phyloP scores from a whole-genome alignment of 2,797 vertebrate species.

The Coluber constrictor region DNA sequence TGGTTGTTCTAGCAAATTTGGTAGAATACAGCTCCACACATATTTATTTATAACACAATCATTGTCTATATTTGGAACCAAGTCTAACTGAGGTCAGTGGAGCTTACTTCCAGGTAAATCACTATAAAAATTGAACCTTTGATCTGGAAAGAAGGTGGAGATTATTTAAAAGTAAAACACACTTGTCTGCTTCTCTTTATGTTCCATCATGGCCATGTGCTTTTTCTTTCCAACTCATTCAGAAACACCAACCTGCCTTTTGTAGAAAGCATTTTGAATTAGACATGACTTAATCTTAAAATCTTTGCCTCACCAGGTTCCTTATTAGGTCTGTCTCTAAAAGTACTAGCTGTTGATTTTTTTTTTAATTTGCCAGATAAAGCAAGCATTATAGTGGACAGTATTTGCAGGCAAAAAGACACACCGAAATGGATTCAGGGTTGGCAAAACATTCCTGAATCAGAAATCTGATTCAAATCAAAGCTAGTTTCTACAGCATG shows the following conservation, averaged over 20 bases:
- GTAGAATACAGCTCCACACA: background rate
- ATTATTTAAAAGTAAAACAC: background rate
- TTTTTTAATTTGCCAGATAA: conserved; percentile 26
- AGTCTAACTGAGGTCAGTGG: background rate
- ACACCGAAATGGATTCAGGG: conserved; percentile 22
- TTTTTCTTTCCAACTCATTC: background rate
- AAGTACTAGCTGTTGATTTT: conserved; percentile 16
- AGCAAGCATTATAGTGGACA: conserved; percentile 42
- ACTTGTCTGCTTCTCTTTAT: background rate
- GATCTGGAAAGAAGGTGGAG: background rate
- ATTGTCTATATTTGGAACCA: background rate
- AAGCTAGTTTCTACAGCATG: background rate
- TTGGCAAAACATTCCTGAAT: conserved; percentile 33
- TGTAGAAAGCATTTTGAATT: background rate
- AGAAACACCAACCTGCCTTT: background rate
- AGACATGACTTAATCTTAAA: background rate
- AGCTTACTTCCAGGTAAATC: background rate
- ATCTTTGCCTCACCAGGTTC: background rate
- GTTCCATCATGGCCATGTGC: background rate
- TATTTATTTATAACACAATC: background rate
- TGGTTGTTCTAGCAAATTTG: background rate
- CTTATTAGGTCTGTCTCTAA: background rate
- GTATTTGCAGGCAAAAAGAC: conserved; percentile 53
- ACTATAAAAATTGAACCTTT: background rate
- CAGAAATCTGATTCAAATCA: background rate